Conservation (phyloP, 35 echinoderm and acorn worm genomes). For the Heliocidaris tuberculata region DNA sequence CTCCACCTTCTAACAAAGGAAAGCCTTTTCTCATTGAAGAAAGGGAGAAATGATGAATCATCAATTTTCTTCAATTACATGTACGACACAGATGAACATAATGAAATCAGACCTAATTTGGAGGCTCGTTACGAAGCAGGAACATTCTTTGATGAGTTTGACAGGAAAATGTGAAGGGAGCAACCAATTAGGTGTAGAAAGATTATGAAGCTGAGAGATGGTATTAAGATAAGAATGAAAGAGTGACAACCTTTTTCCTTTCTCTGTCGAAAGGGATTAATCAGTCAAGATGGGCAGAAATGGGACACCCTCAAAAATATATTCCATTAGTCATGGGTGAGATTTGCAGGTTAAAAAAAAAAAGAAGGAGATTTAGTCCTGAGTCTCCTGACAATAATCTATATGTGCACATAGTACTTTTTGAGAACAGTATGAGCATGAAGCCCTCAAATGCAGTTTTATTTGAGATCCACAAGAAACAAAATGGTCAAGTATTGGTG, state of each 20-base stretch:
- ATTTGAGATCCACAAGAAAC: no score
- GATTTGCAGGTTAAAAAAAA: not conserved
- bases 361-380: no score
- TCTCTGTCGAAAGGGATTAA: not conserved
- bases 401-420: no score
- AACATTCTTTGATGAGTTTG: not conserved
- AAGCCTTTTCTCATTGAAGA: not conserved
- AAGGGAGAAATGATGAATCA: not conserved
- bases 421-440: no score
- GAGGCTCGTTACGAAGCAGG: not conserved
- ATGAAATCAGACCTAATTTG: constrained; percentile 3
- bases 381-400: no score
- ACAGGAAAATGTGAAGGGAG: not conserved
- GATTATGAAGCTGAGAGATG: not conserved
- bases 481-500: no score
- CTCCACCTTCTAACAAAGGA: not conserved
- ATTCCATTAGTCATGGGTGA: not conserved
- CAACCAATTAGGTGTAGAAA: not conserved
- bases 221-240: not conserved
- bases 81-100: not conserved
- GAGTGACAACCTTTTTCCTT: constrained; percentile 16
- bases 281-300: not conserved
- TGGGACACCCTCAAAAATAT: not conserved
- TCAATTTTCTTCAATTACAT: not conserved
- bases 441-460: no score